Conservation (phyloP, 2,888 invertebrate genomes). For the Prosopocoilus inquinatus region DNA sequence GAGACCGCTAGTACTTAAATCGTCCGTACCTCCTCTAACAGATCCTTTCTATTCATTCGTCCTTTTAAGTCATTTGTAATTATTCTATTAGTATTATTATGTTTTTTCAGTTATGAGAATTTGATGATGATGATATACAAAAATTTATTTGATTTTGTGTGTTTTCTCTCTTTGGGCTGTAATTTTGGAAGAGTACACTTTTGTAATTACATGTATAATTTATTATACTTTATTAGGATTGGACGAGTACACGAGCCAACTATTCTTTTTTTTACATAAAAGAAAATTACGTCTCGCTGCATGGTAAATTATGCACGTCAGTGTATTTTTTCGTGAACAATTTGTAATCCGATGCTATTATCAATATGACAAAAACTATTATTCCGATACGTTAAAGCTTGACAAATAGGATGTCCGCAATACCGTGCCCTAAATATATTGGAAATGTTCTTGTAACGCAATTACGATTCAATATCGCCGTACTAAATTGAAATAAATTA, state of each 20-base stretch:
- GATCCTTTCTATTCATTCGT: neutral
- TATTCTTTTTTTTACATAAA: too few relatives aligned
- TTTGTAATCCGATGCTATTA: neutral
- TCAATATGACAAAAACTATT: neutral
- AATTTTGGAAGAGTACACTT: too few relatives aligned
- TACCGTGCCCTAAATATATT: neutral
- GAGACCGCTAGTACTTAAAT: neutral
- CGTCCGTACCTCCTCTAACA: neutral
- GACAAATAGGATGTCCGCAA: neutral
- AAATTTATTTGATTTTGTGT: too few relatives aligned
- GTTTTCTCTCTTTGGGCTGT: too few relatives aligned
- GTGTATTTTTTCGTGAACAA: neutral
- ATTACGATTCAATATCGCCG: slow-evolving; percentile 25
- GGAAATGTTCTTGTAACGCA: slow-evolving; percentile 13
- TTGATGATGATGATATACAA: too few relatives aligned
- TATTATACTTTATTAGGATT: too few relatives aligned
- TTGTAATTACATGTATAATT: too few relatives aligned
- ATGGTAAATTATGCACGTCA: neutral
- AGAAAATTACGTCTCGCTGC: neutral
- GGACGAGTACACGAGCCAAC: too few relatives aligned
- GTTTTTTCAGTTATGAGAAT: too few relatives aligned
- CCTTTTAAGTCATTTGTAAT: too few relatives aligned
- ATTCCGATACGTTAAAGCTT: neutral
- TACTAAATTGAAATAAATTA: slow-evolving; percentile 23
- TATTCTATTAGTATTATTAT: too few relatives aligned